Conservation (phyloP, 2,888 invertebrate genomes). For the Leptinotarsa peninsularis region DNA sequence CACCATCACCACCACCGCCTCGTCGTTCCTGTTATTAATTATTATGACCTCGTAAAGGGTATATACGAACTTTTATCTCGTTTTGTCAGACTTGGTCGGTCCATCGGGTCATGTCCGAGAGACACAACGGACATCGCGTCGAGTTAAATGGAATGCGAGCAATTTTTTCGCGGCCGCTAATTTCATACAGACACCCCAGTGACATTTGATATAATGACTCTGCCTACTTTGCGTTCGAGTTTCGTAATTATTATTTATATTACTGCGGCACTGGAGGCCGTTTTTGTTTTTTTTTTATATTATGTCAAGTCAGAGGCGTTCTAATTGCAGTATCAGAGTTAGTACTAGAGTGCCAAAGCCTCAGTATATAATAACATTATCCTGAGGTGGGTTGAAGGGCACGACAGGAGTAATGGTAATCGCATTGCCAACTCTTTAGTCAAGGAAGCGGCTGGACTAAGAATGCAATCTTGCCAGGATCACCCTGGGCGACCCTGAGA, state of each 20-base stretch:
- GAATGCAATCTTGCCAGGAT: too few relatives aligned
- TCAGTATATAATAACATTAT: too few relatives aligned
- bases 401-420: too few relatives aligned
- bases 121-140: constrained; percentile 37
- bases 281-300: background rate
- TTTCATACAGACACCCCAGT: constrained; percentile 52
- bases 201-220: constrained; percentile 57
- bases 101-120: constrained; percentile 53
- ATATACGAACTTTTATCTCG: constrained; percentile 62
- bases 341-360: too few relatives aligned
- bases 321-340: too few relatives aligned
- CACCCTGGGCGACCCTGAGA: too few relatives aligned
- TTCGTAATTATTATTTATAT: constrained; percentile 55
- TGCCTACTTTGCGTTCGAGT: constrained; percentile 50
- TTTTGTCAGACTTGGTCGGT: constrained; percentile 60
- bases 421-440: too few relatives aligned
- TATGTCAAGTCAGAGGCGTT: background rate
- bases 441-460: too few relatives aligned
- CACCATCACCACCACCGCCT: constrained; percentile 43
- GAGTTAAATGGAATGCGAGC: constrained; percentile 56
- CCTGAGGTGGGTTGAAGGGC: too few relatives aligned
- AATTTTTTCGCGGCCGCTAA: constrained; percentile 50
- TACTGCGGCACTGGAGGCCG: constrained; percentile 19
- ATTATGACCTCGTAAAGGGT: constrained; percentile 61
- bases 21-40: constrained; percentile 61